phyloP scores from a whole-genome alignment of 2,797 vertebrate species.

The Tenualosa ilisha region DNA sequence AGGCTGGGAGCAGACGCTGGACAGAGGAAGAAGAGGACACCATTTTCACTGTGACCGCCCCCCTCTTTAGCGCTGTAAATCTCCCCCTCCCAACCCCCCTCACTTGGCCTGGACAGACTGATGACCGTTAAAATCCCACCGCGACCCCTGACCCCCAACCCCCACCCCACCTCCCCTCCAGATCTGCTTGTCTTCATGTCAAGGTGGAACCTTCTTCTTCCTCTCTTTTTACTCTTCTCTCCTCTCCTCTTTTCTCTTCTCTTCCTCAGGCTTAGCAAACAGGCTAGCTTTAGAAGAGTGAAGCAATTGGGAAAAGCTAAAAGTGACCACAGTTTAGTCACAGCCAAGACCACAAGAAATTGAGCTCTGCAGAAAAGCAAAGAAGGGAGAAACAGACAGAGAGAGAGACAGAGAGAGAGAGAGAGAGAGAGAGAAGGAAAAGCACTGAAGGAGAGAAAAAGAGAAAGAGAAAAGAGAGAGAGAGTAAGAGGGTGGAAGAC shows the following conservation, averaged over 20 bases:
- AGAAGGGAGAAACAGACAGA: neutral
- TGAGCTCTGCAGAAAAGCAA: neutral
- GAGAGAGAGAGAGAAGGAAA: neutral
- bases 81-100: neutral
- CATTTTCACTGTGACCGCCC: neutral
- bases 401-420: neutral
- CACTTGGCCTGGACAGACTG: neutral
- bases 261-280: neutral
- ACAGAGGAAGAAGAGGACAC: neutral
- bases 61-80: neutral
- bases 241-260: neutral
- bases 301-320: neutral
- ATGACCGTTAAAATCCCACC: neutral
- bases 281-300: too few species aligned
- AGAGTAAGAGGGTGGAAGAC: neutral
- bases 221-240: neutral
- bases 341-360: conserved; percentile 3
- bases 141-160: too few species aligned
- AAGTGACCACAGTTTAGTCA: neutral
- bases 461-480: neutral
- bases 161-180: neutral
- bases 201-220: neutral
- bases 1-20: neutral
- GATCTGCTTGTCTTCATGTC: neutral
- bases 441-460: neutral